These are phyloP conservation scores for Diachasmimorpha longicaudata DNA, from an alignment of 1,140 invertebrate species.

Conservation along the genomic window DNA sequence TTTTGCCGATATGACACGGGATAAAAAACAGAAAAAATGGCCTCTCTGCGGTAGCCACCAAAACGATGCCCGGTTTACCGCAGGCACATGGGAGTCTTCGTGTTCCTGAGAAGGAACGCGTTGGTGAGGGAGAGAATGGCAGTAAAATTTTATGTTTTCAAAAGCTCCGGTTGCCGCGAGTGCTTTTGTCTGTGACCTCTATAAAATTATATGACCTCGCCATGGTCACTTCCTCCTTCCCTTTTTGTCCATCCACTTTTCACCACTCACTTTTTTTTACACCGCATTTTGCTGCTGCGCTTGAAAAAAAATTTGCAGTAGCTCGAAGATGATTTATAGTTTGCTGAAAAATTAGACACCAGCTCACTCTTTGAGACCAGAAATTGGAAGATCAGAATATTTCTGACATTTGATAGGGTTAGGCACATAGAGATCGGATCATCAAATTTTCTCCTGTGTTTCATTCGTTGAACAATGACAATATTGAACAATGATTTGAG, in stretches of 20 bases:
- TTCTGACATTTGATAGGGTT: background rate
- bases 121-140: background rate
- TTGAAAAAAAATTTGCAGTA: background rate
- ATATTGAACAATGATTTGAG: background rate
- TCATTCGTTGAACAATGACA: too few species aligned
- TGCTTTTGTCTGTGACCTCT: constrained; percentile 30
- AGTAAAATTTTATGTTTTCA: constrained; percentile 30
- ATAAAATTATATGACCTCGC: constrained; percentile 34
- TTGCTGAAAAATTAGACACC: background rate
- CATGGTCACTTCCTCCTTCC: constrained; percentile 1
- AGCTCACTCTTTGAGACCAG: background rate
- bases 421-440: background rate
- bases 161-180: constrained; percentile 4
- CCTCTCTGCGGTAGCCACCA: constrained; percentile 28
- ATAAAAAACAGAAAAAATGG: constrained; percentile 30
- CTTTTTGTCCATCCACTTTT: background rate
- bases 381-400: background rate
- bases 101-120: background rate
- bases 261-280: constrained; percentile 1
- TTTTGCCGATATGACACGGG: background rate
- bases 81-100: constrained; percentile 17
- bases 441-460: background rate
- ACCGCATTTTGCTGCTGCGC: background rate
- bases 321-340: background rate
- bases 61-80: constrained; percentile 27